A percentile compares a stretch with the other conserved stretches of the same genome.
Conservation (phyloP, 2,113 vertebrate genomes). For the Caracal caracal region DNA sequence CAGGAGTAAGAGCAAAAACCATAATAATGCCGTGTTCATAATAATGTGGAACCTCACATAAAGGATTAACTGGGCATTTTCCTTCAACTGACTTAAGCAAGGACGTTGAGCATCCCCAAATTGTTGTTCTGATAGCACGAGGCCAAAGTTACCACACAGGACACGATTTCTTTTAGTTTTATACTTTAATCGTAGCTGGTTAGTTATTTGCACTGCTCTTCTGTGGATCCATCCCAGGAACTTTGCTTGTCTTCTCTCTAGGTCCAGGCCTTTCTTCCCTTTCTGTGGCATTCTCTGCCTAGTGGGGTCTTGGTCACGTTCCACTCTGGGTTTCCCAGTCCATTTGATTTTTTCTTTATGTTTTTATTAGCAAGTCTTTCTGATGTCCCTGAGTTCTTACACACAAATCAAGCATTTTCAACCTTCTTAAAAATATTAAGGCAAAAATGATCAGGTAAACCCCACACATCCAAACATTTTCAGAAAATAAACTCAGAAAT, state of each 20-base stretch:
- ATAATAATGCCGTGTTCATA: neutral
- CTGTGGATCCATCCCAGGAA: neutral
- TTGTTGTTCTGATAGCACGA: neutral
- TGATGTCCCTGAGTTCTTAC: neutral
- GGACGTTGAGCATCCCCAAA: neutral
- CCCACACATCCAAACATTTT: neutral
- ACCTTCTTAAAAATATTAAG: conserved; percentile 22
- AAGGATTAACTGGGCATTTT: neutral
- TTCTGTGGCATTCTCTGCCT: neutral
- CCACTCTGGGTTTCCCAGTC: neutral
- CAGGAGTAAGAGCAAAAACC: neutral
- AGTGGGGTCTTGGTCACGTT: neutral
- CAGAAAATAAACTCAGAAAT: conserved; percentile 33
- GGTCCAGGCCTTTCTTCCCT: neutral
- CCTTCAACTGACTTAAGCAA: neutral
- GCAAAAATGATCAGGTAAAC: neutral
- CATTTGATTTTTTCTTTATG: conserved; percentile 1
- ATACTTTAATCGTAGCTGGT: neutral
- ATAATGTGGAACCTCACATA: neutral
- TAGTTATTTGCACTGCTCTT: neutral
- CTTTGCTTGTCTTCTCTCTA: conserved; percentile 22
- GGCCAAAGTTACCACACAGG: neutral
- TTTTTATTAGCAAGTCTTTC: conserved; percentile 16
- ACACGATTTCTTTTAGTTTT: neutral
- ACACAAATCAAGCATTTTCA: neutral